Base-by-base conservation (phyloP, 2,113 vertebrate genomes). In the Platycercus adscitus region DNA sequence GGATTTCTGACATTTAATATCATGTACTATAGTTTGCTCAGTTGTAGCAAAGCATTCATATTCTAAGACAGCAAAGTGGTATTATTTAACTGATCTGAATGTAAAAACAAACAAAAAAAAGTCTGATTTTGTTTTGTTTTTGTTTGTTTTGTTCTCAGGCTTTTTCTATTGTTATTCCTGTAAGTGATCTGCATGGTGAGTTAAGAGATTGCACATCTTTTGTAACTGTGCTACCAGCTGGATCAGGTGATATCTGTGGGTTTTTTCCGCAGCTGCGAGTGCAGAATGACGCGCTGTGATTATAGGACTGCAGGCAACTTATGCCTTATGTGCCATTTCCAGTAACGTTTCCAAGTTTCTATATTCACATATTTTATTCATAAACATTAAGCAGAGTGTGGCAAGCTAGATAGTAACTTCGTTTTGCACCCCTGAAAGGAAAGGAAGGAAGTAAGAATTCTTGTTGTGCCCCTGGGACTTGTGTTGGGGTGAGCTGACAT, bases 1-100 rank as follows among this genome's bases (percentile, higher is more conserved):
- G 21, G 9, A 79, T 94, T 96, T 90, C 78, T 75, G 47, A 35
- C 33, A 66, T 77, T 92, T 95, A 24, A 75, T 92, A 78, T 47
- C 20, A 31, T 13, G 5, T 77, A 61, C 75, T 78, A n/a, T 5
- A 44, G 8, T 89, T 93, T 80, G 2, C 7, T 66, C 44, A 81
- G 9, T 71, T 68, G 47, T 39, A 91, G 52, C 9, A 72, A 84
- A 79, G 35, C 88, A 86, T 35, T 95, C 26, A 81, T 16, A 81
- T 76, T 75, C 52, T 31, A 49, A 72, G 55, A 70, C 6, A 47
- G 19, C 19, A 78, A 63, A 53, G 8, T 23, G 52, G 39, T 47
- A 52, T 24, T 63, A 41, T 53, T 55, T 55, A 70, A 71, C 13
- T 29, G 23, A 55, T 56, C 18, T 3, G 4, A 81, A 39, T 39